phyloP scores from a whole-genome alignment of 2,797 vertebrate species.

The Darevskia nairensis region DNA sequence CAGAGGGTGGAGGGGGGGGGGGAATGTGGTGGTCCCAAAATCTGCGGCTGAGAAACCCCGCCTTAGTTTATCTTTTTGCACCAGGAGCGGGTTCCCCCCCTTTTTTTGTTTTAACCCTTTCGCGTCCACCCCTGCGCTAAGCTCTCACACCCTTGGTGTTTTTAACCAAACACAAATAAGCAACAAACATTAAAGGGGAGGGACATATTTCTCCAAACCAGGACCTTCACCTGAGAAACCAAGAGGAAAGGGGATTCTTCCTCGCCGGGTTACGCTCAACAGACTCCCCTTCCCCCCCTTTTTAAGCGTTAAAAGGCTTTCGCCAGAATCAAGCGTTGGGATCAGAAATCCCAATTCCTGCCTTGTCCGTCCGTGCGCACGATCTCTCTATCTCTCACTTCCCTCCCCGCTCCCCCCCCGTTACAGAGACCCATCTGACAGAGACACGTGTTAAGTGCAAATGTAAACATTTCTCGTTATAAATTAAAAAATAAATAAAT shows the following conservation, averaged over 20 bases:
- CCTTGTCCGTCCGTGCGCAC: background rate
- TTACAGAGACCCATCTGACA: background rate
- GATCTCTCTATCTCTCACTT: background rate
- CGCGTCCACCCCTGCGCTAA: background rate
- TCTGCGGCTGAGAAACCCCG: background rate
- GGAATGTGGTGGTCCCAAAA: background rate
- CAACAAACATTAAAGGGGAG: background rate
- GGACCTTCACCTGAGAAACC: slow-evolving; percentile 44
- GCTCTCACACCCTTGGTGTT: background rate
- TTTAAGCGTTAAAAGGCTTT: background rate
- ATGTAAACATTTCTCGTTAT: slow-evolving; percentile 47
- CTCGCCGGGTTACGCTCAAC: background rate
- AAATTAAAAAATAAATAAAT: slow-evolving; percentile 36
- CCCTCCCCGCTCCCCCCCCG: background rate
- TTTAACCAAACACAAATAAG: background rate
- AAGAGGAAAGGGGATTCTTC: slow-evolving; percentile 7
- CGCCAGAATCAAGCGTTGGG: background rate
- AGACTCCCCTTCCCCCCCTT: background rate
- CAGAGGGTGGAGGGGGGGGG: no score
- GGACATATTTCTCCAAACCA: slow-evolving; percentile 14
- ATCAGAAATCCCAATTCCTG: background rate
- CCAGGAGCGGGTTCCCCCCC: background rate
- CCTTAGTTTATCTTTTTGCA: background rate
- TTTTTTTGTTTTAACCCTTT: background rate
- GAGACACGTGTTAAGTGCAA: slow-evolving; percentile 39